Evolutionary conservation across 1,140 invertebrate species (phyloP).

Genomic region (Lasioglossum albipes): DNA sequence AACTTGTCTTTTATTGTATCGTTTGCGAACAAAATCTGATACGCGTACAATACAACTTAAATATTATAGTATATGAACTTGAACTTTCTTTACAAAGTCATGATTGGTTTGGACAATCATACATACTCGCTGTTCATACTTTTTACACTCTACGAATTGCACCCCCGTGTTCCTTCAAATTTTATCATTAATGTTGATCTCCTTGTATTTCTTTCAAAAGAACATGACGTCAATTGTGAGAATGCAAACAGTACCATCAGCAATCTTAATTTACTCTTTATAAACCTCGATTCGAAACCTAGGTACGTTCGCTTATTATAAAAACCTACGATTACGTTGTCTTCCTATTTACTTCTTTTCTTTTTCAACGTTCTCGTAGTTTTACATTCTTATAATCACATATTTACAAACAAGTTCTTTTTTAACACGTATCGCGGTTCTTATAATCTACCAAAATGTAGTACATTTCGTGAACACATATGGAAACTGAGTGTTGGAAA

Average conservation of each 20-base stretch:
- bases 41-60: slow-evolving; percentile 19
- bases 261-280: slow-evolving; percentile 12
- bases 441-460: background rate
- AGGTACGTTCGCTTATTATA: slow-evolving; percentile 2
- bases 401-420: slow-evolving; percentile 29
- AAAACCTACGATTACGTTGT: slow-evolving; percentile 11
- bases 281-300: slow-evolving; percentile 1
- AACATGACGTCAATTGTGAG: background rate
- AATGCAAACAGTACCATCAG: background rate
- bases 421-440: background rate
- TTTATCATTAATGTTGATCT: background rate
- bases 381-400: slow-evolving; percentile 8
- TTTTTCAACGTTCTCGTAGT: background rate
- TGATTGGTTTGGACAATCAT: slow-evolving; percentile 9
- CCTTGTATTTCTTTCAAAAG: background rate
- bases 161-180: background rate
- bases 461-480: background rate
- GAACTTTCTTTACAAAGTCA: slow-evolving; percentile 18
- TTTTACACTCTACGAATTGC: background rate
- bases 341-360: background rate
- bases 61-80: slow-evolving; percentile 10
- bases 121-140: background rate
- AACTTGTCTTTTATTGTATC: slow-evolving; percentile 20
- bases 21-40: slow-evolving; percentile 14
- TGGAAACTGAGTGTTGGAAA: background rate